Evolutionary conservation across 2,113 vertebrate genomes (phyloP).

Genomic region (Amphiprion ocellaris): DNA sequence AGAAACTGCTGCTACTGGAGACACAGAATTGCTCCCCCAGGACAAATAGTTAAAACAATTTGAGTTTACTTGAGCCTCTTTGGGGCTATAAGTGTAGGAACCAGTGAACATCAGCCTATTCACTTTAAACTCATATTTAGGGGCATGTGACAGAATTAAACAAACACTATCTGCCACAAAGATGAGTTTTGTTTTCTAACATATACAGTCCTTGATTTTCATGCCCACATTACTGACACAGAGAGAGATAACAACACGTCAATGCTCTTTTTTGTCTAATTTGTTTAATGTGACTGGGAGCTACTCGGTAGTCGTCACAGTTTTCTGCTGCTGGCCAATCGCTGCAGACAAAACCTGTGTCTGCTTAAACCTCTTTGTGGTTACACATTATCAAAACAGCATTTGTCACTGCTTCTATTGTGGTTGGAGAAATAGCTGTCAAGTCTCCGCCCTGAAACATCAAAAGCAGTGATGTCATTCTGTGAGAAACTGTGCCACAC

Average conservation of each 20-base stretch:
- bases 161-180: no score
- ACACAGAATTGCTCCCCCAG: conserved; percentile 6
- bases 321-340: background rate
- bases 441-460: conserved; percentile 39
- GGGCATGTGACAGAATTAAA: no score
- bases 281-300: background rate
- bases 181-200: no score
- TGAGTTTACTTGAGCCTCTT: background rate
- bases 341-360: conserved; percentile 18
- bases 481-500: conserved; percentile 25
- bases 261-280: no score
- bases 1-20: conserved; percentile 53
- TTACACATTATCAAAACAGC: conserved; percentile 34
- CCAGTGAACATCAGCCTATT: background rate
- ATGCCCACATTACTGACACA: no score
- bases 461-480: conserved; percentile 47
- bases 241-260: no score
- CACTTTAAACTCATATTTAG: background rate
- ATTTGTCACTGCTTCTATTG: conserved; percentile 65
- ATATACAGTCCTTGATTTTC: no score
- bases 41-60: conserved; percentile 8
- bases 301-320: background rate
- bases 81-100: background rate
- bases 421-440: conserved; percentile 50
- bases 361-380: conserved; percentile 27